Conservation (phyloP, 2,113 vertebrate species). For the Gallinago media region DNA sequence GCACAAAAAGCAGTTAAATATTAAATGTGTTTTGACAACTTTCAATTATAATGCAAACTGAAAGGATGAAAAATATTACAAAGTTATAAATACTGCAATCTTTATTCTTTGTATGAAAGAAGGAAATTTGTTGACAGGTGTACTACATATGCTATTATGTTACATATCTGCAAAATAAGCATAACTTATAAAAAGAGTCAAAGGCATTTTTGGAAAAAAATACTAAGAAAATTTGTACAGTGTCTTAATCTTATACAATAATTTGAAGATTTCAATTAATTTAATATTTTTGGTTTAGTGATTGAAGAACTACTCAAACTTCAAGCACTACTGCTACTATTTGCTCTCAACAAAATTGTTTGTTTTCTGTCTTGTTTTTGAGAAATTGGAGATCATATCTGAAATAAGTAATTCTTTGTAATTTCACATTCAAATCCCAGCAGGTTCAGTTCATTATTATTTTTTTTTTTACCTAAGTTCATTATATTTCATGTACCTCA, state of each 20-base stretch:
- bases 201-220: not conserved
- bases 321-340: not conserved
- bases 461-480: not conserved
- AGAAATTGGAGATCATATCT: not conserved
- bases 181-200: not conserved
- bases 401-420: not conserved
- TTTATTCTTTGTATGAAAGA: not conserved
- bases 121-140: not conserved
- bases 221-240: not conserved
- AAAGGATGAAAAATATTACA: not conserved
- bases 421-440: not conserved
- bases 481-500: not conserved
- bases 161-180: not conserved
- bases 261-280: not conserved
- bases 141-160: not conserved
- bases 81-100: not conserved
- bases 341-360: not conserved
- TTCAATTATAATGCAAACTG: not conserved
- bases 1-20: not conserved
- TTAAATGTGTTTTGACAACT: not conserved
- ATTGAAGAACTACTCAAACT: not conserved
- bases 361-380: not conserved
- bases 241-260: not conserved
- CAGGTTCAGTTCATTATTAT: not conserved
- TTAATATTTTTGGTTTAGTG: not conserved